phyloP scores from a whole-genome alignment of 2,888 invertebrate species.

The Conchocele bisecta region DNA sequence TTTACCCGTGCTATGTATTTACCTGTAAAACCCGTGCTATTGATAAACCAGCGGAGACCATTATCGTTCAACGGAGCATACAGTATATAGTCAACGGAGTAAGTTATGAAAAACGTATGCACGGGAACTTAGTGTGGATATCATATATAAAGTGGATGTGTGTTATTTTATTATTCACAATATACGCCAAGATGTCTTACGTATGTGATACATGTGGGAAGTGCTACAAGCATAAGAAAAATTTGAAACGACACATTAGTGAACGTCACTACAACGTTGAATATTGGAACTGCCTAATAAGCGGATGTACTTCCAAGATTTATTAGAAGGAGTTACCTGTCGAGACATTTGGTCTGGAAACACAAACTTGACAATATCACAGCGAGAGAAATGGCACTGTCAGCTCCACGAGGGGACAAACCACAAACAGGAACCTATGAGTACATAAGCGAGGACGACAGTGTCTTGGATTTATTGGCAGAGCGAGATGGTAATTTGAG shows the following conservation, averaged over 20 bases:
- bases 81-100: no score
- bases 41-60: no score
- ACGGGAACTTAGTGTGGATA: no score
- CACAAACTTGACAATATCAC: neutral
- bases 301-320: constrained; percentile 3
- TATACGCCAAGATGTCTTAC: neutral
- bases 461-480: neutral
- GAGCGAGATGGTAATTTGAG: no score
- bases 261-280: neutral
- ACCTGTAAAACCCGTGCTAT: no score
- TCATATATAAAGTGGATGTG: no score
- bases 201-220: neutral
- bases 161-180: no score
- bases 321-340: constrained; percentile 12
- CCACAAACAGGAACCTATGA: neutral
- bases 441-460: constrained; percentile 2
- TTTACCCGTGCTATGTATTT: no score
- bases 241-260: constrained; percentile 10
- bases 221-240: constrained; percentile 4
- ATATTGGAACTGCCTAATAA: neutral
- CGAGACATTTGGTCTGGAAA: neutral
- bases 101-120: no score
- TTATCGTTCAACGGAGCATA: no score
- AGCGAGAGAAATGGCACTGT: neutral
- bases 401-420: neutral